Base-by-base conservation (phyloP, 2,113 vertebrate genomes). In the Perca schrenkii region DNA sequence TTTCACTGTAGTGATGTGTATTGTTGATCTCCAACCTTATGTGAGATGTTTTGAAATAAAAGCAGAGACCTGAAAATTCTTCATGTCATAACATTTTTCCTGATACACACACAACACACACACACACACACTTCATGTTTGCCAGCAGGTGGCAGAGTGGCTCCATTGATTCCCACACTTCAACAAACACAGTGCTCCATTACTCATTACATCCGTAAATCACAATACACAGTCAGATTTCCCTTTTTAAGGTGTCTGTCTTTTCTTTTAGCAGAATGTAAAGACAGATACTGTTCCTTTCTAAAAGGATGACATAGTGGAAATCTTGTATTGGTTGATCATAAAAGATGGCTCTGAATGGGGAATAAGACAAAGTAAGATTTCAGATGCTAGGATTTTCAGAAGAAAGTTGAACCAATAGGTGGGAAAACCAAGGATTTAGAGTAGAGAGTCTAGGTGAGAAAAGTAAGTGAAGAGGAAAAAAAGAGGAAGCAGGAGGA, bases 111-210 rank as follows among this genome's bases (percentile, higher is more conserved):
- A 17, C 16, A 36, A 40, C 34, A 70, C 4, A 17, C 16, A 36
- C 19, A 70, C 15, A 7, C 0, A 15, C 43, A 66, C 22, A 1
- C 28, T 21, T 16, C 4, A 34, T 52, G 1, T 66, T 58, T 57
- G 49, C 92, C 94, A 93, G 86, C 74, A 93, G 94, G 84, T 63
- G 94, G 92, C 94, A 91, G 89, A 64, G 77, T 60, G 49, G 57
- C 40, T 63, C 68, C 65, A 88, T 12, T 69, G 19, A 34, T 11
- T 40, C 34, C 43, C 28, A 64, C 4, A 0, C 57, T 43, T 67
- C 1, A 53, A 22, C 19, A 49, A 63, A 50, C 19, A 0, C 10
- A 1, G 40, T 36, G 15, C 21, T 4, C 63, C 47, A 62, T 67
- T 77, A 77, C 34, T 67, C 60, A 64, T 58, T 19, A 58, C 19